Conservation (phyloP, 1,140 invertebrate species). For the Papilio aristodemus region DNA sequence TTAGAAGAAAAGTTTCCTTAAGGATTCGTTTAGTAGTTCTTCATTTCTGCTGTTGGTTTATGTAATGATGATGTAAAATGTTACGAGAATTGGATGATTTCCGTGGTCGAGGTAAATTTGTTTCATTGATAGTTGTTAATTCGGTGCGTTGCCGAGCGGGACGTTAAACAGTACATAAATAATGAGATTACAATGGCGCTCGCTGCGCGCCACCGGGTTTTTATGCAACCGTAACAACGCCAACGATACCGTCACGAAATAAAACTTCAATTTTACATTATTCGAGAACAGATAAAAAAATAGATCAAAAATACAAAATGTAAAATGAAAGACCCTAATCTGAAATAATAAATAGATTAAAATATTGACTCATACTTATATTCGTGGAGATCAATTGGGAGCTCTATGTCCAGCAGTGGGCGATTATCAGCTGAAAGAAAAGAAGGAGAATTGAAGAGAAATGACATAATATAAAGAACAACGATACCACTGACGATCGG, state of each 20-base stretch:
- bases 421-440: no score
- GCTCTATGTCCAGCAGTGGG: no score
- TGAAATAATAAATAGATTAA: no score
- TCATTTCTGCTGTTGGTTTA: neutral
- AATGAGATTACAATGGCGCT: constrained; percentile 34
- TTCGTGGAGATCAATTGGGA: no score
- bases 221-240: constrained; percentile 28
- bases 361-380: no score
- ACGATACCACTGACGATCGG: no score
- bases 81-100: constrained; percentile 19
- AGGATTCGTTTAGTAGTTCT: neutral
- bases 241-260: constrained; percentile 21
- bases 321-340: neutral
- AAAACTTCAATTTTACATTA: constrained; percentile 17
- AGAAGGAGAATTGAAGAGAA: no score
- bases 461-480: no score
- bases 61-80: constrained; percentile 5
- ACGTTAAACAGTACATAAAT: constrained; percentile 35
- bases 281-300: neutral
- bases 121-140: constrained; percentile 32
- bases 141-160: constrained; percentile 21
- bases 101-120: constrained; percentile 23
- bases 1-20: neutral
- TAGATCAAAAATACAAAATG: neutral
- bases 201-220: constrained; percentile 22